Conservation (phyloP, 2,888 invertebrate species). For the Argyresthia goedartella region DNA sequence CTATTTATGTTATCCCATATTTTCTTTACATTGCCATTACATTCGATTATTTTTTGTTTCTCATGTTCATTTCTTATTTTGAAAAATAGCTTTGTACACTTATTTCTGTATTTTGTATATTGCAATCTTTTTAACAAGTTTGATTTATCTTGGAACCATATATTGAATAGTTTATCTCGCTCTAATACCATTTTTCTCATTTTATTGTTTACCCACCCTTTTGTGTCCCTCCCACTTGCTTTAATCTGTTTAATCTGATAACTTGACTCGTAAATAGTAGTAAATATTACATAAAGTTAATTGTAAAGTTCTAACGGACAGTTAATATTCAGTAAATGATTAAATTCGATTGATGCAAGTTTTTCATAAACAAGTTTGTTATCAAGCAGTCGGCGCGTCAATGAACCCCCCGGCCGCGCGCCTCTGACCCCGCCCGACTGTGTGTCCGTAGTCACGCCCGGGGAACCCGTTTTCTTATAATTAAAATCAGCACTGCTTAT, state of each 20-base stretch:
- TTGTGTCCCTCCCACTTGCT: not conserved
- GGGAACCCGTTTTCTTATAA: not conserved
- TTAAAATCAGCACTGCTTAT: not conserved
- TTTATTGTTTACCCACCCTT: not conserved
- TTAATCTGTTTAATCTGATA: not conserved
- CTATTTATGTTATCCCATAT: too few relatives aligned
- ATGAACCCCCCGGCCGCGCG: not conserved
- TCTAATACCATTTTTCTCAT: not conserved
- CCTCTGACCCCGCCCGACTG: not conserved
- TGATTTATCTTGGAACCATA: not conserved
- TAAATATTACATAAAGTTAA: not conserved
- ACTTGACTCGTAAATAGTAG: not conserved
- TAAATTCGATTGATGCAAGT: not conserved
- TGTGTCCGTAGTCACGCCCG: too few relatives aligned
- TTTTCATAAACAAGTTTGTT: not conserved
- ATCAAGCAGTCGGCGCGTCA: not conserved
- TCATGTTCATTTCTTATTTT: too few relatives aligned
- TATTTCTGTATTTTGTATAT: too few relatives aligned
- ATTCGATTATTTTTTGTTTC: too few relatives aligned
- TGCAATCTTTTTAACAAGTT: not conserved
- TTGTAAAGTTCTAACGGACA: not conserved
- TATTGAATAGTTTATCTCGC: not conserved
- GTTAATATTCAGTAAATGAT: not conserved
- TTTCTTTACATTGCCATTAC: too few relatives aligned
- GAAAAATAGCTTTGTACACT: too few relatives aligned